Evolutionary conservation across 2,888 invertebrate genomes (phyloP).

Genomic region (Oeneis ivallda): DNA sequence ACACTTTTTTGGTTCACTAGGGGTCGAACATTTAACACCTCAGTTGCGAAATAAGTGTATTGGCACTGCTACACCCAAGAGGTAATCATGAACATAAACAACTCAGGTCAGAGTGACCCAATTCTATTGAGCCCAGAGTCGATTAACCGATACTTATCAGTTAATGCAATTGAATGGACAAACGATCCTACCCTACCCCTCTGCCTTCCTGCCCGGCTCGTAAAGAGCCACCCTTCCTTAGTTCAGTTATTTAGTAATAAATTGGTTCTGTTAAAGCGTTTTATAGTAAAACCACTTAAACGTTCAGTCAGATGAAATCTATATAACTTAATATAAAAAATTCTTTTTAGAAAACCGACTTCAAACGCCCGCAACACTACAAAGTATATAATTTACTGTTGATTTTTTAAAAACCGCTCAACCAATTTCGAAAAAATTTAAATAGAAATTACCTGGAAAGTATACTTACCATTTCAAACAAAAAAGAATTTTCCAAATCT

Average conservation of each 20-base stretch:
- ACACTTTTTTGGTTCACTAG: neutral
- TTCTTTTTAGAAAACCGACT: too few species aligned
- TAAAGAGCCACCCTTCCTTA: neutral
- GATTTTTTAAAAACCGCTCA: too few species aligned
- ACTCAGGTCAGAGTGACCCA: conserved; percentile 20
- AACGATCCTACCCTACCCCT: conserved; percentile 13
- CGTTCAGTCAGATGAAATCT: neutral
- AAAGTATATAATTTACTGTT: too few species aligned
- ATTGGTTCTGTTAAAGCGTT: conserved; percentile 6
- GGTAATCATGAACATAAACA: conserved; percentile 2
- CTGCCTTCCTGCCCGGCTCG: neutral
- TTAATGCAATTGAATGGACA: conserved; percentile 39
- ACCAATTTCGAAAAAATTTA: too few species aligned
- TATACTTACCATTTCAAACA: too few species aligned
- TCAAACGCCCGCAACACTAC: too few species aligned
- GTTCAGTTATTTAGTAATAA: conserved; percentile 1
- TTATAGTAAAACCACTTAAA: neutral
- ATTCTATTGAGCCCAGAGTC: conserved; percentile 19
- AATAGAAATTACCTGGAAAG: too few species aligned
- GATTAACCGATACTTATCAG: conserved; percentile 32
- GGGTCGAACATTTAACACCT: neutral
- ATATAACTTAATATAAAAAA: too few species aligned
- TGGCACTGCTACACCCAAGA: neutral
- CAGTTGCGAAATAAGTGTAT: neutral
- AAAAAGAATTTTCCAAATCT: too few species aligned